Evolutionary conservation across 2,888 invertebrate species (phyloP).

Genomic region (Lasioglossum marginatum): DNA sequence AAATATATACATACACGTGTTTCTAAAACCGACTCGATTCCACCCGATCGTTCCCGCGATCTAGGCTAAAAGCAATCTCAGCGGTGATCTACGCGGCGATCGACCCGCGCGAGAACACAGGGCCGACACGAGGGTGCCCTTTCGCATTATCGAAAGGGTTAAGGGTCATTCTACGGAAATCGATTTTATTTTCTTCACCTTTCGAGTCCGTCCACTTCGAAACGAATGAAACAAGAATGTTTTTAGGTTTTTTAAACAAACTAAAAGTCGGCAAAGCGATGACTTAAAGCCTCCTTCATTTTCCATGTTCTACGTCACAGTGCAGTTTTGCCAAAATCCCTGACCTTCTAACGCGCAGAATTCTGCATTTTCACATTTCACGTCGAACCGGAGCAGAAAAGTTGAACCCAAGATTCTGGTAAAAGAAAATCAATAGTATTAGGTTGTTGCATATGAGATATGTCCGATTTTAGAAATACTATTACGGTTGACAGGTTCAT

Average conservation of each 20-base stretch:
- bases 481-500: too few relatives aligned
- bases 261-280: not conserved
- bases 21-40: not conserved
- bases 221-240: not conserved
- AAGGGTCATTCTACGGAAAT: not conserved
- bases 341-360: not conserved
- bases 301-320: not conserved
- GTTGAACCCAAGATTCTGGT: not conserved
- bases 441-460: too few relatives aligned
- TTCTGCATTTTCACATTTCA: not conserved
- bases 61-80: conserved; percentile 32
- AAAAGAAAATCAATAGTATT: not conserved
- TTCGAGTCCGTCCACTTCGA: not conserved
- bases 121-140: conserved; percentile 38
- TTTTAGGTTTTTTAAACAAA: not conserved
- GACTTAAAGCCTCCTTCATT: not conserved
- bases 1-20: not conserved
- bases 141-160: conserved; percentile 19
- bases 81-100: conserved; percentile 51
- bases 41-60: not conserved
- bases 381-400: not conserved
- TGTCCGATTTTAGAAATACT: too few relatives aligned
- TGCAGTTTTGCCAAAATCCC: not conserved
- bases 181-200: not conserved
- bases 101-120: conserved; percentile 46